Base-by-base conservation (phyloP, 2,797 vertebrate species). In the Clarias laeviceps region DNA sequence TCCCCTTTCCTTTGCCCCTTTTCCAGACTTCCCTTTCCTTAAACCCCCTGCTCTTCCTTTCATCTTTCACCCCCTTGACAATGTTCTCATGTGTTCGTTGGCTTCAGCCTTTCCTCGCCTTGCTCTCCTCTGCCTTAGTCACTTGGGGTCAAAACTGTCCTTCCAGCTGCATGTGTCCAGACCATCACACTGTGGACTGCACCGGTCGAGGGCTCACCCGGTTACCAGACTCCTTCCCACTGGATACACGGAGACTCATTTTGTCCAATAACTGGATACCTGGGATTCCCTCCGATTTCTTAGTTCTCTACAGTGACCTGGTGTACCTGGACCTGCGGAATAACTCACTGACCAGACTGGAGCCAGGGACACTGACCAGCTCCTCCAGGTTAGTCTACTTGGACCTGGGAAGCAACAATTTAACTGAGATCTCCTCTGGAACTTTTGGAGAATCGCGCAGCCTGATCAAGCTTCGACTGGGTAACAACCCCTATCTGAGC, bases 111-210 rank as follows among this genome's bases (percentile, higher is more conserved):
- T 91, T 93, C 92, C 92, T 95, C 81, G 94, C 93, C 92, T 93
- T 96, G 91, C 91, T 96, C 82, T 94, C 94, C 88, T 93, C 96
- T 4, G 90, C 94, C 56, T 89, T 91, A 86, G 88, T 93, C 3
- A 87, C 92, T 34, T 91, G 85, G 88, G 96, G 92, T 84, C 93
- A 93, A 79, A 92, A 92, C 64, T 99, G 97, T 91, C 97, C 97
- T 37, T 91, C 95, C 83, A 95, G 91, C 91, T 99, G 97, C 92
- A 90, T 94, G 90, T 98, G 97, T 93, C 94, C 95, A 77, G 97
- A 97, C 93, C 96, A 96, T 81, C 97, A 97, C 93, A 98, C 97
- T 0, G 96, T 98, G 91, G 95, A 99, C 90, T 99, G 97, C 93
- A 94, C 95, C 76, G 95, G 94, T 82, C 94, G 93, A 89, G 96